Base-by-base conservation (phyloP, 2,797 vertebrate genomes). In the Chaetodon trifasciatus region DNA sequence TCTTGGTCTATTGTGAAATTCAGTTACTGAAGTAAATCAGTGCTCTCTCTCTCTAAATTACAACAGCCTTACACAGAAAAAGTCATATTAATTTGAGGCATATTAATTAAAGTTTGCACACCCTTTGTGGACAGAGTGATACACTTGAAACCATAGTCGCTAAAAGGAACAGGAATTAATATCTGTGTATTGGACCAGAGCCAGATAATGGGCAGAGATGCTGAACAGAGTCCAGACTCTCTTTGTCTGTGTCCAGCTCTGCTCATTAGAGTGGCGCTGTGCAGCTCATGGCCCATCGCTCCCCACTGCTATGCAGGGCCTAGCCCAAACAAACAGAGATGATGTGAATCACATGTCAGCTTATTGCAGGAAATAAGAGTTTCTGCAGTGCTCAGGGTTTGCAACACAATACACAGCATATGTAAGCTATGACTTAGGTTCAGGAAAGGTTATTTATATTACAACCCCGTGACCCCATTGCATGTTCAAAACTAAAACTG, bases 241-340 rank as follows among this genome's bases (percentile, higher is more conserved):
- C 91, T 94, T 94, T 94, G 92, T 93, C 90, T 93, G 89, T 82
- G 92, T 93, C 93, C 89, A 91, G 92, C 90, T 88, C 89, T 78
- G 89, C 91, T 95, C 94, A 95, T 95, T 96, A 94, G 92, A 89
- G 89, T 85, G 89, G 89, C 73, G 87, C 89, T 89, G 91, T 91
- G 90, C 88, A 67, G 85, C 92, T 92, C 91, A 91, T 72, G 88
- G 91, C 86, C 90, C 88, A 70, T 79, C 60, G 81, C 89, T 90
- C 81, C 84, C 84, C 86, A 84, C 88, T 52, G 89, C 87, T 84
- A 79, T 70, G 71, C 79, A n/a, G 74, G 82, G 84, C 85, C 63
- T 66, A 60, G 85, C 84, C 83, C 86, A 91, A 91, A 88, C 91
- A 92, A 91, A 93, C 86, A 90, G 72, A 84, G 70, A 92, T 76